Evolutionary conservation across 2,113 vertebrate species (phyloP).

Genomic region (Hirundichthys speculiger): DNA sequence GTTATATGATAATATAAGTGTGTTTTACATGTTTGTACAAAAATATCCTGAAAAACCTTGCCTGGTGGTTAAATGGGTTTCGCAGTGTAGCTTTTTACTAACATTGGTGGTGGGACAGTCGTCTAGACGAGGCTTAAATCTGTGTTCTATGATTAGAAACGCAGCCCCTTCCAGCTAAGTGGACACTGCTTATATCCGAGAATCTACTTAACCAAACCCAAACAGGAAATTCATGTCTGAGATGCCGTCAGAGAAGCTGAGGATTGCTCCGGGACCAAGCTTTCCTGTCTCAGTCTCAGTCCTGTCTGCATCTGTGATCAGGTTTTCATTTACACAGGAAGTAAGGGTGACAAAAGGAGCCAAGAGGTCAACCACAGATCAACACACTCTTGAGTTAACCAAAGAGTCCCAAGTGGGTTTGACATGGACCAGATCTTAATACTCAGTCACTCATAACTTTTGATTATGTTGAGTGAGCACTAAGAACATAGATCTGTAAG

Average conservation of each 20-base stretch:
- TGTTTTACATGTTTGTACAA: constrained; percentile 47
- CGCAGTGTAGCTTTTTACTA: constrained; percentile 48
- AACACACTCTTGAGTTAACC: constrained; percentile 47
- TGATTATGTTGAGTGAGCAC: constrained; percentile 21
- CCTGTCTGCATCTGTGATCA: constrained; percentile 64
- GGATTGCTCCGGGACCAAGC: constrained; percentile 26
- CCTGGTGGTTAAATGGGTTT: constrained; percentile 36
- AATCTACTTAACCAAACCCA: constrained; percentile 33
- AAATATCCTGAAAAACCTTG: constrained; percentile 28
- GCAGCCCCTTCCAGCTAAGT: background rate
- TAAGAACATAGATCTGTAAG: constrained; percentile 16
- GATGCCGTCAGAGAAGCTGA: constrained; percentile 33
- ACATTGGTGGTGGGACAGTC: constrained; percentile 60
- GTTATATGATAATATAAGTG: constrained; percentile 73
- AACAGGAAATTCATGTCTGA: constrained; percentile 61
- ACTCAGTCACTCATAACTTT: background rate
- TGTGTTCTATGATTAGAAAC: constrained; percentile 13
- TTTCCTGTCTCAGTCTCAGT: constrained; percentile 16
- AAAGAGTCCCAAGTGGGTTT: constrained; percentile 13
- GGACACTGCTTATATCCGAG: background rate
- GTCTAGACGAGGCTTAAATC: constrained; percentile 45
- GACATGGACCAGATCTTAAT: constrained; percentile 25
- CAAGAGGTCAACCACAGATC: constrained; percentile 61
- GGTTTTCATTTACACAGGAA: constrained; percentile 67
- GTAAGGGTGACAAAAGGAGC: constrained; percentile 47